Evolutionary conservation across 2,888 invertebrate species (phyloP).

Genomic region (Apamea anceps): DNA sequence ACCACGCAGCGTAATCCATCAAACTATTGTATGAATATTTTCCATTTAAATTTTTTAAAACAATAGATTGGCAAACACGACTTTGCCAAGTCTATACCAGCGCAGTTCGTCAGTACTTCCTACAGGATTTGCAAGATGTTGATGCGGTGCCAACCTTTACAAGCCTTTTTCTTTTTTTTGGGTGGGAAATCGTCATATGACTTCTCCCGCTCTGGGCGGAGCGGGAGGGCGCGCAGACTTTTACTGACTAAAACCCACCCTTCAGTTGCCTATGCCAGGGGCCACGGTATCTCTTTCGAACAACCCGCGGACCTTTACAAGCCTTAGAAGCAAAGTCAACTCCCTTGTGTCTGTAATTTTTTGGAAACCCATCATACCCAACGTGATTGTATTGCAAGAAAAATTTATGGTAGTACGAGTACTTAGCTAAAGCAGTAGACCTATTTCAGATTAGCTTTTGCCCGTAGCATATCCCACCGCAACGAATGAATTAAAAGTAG

Average conservation of each 20-base stretch:
- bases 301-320: too few species aligned
- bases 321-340: neutral
- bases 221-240: too few species aligned
- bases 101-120: neutral
- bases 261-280: too few species aligned
- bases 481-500: neutral
- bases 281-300: too few species aligned
- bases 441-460: neutral
- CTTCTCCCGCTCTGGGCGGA: too few species aligned
- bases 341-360: neutral
- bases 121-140: too few species aligned
- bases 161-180: too few species aligned
- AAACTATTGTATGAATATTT: conserved; percentile 10
- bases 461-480: neutral
- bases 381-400: neutral
- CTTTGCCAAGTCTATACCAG: neutral
- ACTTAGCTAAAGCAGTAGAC: neutral
- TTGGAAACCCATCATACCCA: neutral
- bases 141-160: neutral
- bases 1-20: conserved; percentile 5
- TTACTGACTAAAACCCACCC: too few species aligned
- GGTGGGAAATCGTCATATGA: too few species aligned
- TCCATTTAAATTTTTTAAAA: neutral
- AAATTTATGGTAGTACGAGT: neutral
- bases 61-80: neutral